Conservation (phyloP, 1,140 invertebrate species). For the Orchesella cincta region DNA sequence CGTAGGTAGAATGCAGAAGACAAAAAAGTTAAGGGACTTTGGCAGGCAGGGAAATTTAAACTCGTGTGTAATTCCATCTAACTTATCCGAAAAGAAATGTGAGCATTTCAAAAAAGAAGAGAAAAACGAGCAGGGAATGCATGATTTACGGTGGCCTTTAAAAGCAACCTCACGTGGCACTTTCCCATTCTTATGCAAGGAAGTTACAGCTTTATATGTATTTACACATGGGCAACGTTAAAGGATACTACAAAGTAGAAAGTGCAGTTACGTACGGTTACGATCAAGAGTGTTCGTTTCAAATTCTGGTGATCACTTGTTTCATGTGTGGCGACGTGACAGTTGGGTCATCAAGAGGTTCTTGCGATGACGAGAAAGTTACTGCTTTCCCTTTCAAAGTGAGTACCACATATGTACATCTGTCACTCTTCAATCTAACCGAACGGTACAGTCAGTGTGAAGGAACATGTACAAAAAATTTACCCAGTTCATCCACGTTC, state of each 20-base stretch:
- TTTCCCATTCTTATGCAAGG: no score
- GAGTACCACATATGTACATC: no score
- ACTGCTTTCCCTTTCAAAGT: neutral
- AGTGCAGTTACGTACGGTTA: neutral
- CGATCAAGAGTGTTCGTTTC: neutral
- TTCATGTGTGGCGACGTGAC: neutral
- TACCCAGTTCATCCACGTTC: no score
- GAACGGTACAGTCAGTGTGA: no score
- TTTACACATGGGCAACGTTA: neutral
- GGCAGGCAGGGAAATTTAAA: no score
- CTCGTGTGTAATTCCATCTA: no score
- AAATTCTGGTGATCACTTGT: neutral
- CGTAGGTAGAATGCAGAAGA: no score
- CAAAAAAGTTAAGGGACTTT: no score
- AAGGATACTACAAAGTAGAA: no score
- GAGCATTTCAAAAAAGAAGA: neutral
- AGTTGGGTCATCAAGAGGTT: neutral
- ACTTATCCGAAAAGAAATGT: neutral
- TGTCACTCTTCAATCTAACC: no score
- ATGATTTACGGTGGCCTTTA: neutral
- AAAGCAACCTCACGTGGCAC: neutral
- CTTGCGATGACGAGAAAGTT: neutral
- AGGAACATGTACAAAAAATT: no score
- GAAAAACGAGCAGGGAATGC: neutral
- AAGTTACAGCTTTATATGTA: neutral